Evolutionary conservation across 2,113 vertebrate genomes (phyloP).

Genomic region (Lepus timidus): DNA sequence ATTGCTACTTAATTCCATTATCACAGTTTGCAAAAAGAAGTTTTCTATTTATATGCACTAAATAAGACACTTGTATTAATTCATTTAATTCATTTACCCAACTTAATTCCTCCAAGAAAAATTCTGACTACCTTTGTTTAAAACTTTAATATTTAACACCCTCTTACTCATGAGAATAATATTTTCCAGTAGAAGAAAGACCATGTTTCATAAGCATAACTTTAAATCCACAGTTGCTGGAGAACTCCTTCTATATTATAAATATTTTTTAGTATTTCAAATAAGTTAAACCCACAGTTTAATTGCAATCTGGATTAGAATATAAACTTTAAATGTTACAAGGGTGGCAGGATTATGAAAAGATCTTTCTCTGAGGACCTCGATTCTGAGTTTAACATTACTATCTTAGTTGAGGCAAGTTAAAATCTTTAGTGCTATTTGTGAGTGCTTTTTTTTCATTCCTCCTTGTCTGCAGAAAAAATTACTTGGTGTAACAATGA

Average conservation of each 20-base stretch:
- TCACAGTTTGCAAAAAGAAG: neutral
- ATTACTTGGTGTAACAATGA: neutral
- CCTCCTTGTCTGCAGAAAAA: neutral
- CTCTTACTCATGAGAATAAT: slow-evolving; percentile 21
- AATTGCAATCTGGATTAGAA: neutral
- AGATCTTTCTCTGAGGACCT: slow-evolving; percentile 35
- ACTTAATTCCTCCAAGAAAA: slow-evolving; percentile 10
- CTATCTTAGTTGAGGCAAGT: slow-evolving; percentile 13
- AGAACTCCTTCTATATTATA: neutral
- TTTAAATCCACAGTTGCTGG: neutral
- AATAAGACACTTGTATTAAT: slow-evolving; percentile 13
- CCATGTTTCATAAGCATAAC: slow-evolving; percentile 9
- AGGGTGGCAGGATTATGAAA: neutral
- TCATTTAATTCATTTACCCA: neutral
- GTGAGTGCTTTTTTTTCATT: slow-evolving; percentile 47
- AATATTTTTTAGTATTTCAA: neutral
- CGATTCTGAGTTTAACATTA: slow-evolving; percentile 15
- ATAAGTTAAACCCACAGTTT: slow-evolving; percentile 5
- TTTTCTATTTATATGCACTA: neutral
- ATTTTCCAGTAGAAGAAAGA: neutral
- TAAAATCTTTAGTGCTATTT: neutral
- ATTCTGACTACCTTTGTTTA: neutral
- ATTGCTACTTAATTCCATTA: neutral
- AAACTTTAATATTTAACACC: too few relatives aligned
- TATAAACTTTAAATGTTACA: neutral